Conservation (phyloP, 1,140 invertebrate species). For the Armadillidium nasatum region DNA sequence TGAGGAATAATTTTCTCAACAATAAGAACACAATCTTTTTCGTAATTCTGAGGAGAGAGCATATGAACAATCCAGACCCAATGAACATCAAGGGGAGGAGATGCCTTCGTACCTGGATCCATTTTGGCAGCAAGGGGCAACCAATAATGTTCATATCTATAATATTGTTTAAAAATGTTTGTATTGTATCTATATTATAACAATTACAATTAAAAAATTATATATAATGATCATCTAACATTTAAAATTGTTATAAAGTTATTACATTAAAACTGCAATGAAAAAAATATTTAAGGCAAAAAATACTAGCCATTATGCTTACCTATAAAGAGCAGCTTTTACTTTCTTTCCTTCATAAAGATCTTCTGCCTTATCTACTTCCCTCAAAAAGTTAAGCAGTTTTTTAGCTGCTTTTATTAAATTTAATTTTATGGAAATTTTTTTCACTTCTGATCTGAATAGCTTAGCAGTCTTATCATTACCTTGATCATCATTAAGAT, state of each 20-base stretch:
- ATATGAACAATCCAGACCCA: conserved; percentile 39
- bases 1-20: conserved; percentile 26
- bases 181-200: no score
- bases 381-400: neutral
- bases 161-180: no score
- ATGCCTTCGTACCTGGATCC: neutral
- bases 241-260: no score
- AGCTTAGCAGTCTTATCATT: neutral
- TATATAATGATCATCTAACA: no score
- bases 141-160: conserved; percentile 28
- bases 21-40: conserved; percentile 23
- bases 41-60: conserved; percentile 30
- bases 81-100: conserved; percentile 31
- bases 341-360: conserved; percentile 5
- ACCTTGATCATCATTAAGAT: neutral
- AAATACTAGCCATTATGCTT: neutral
- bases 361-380: neutral
- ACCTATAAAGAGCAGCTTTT: conserved; percentile 1
- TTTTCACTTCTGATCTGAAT: conserved; percentile 3
- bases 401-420: neutral
- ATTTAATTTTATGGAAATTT: neutral
- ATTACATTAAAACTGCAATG: no score
- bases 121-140: conserved; percentile 23
- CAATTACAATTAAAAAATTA: no score
- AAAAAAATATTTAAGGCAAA: no score